These are phyloP conservation scores for Pegoplata infirma DNA, from an alignment of 2,888 invertebrate species.

Conservation along the genomic window DNA sequence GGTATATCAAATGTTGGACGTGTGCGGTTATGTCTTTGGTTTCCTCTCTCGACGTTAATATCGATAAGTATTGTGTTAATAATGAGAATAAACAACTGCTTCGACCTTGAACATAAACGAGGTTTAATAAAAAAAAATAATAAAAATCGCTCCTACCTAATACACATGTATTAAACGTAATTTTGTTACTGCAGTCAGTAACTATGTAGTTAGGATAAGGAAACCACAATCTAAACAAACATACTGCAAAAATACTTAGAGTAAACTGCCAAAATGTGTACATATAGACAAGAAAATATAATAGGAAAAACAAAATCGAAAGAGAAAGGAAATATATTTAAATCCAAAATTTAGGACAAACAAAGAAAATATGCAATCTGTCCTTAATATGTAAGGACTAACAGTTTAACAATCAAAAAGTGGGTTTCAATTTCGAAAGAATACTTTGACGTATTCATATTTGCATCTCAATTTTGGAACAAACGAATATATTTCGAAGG, in stretches of 20 bases:
- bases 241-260: constrained; percentile 21
- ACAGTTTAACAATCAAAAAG: too few species aligned
- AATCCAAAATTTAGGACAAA: constrained; percentile 15
- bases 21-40: too few species aligned
- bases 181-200: constrained; percentile 1
- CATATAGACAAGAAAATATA: constrained; percentile 22
- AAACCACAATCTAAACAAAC: constrained; percentile 28
- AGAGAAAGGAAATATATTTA: constrained; percentile 16
- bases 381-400: too few species aligned
- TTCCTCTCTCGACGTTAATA: too few species aligned
- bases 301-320: constrained; percentile 4
- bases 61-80: too few species aligned
- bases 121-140: too few species aligned
- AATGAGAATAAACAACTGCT: not conserved
- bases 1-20: too few species aligned
- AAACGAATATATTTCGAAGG: not conserved
- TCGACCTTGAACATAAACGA: too few species aligned
- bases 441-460: too few species aligned
- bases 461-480: constrained; percentile 12
- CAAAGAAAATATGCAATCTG: too few species aligned
- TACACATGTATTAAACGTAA: not conserved
- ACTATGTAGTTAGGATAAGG: not conserved
- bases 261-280: too few species aligned
- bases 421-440: too few species aligned
- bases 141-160: not conserved